Evolutionary conservation across 2,797 vertebrate species (phyloP), one percentile per base, ranked within the genome.

Genomic region (Acipenser transmontanus): DNA sequence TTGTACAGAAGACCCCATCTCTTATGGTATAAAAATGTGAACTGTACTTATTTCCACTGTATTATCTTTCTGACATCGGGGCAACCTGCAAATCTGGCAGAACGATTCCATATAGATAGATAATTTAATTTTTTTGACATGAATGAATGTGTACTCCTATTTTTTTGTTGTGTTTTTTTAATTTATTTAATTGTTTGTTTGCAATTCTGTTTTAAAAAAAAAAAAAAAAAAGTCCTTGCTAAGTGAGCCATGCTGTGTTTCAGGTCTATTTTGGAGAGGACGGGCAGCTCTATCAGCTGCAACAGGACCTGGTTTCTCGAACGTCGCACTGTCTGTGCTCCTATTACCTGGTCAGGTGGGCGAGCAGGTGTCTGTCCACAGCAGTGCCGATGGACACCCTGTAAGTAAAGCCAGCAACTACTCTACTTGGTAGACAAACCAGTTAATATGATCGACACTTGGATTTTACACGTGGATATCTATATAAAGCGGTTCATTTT

Each of bases 291-390:
- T 86, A 97, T 69, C 95, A 96, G 75, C 86, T 94, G 8, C 94
- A 98, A 77, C 94, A 97, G 82, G 95, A 97, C 70, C 78, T 97
- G 66, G 90, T 98, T 20, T 94, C 95, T 65, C 92, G 94, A 1
- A 93, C 88, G 4, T 92, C 92, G 50, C 91, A 91, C 66, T 88
- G 98, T 7, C 89, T 98, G 9, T 89, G 91, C 9, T 96, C 93
- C 0, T 99, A 98, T 71, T 82, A 93, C 74, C 83, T 98, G 68
- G 91, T 98, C 57, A 89, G 88, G 61, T 93, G 93, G 87, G 84
- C 90, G 0, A 93, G 91, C 64, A 92, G 93, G 75, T 87, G 88
- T 64, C 77, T 95, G 65, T 87, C 94, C 2, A 90, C 91, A 0
- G 82, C 91, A 0, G 79, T 97, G 56, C 92, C 95, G 0, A 49